Evolutionary conservation across 2,888 invertebrate species (phyloP).

Genomic region (Papilio protenor): DNA sequence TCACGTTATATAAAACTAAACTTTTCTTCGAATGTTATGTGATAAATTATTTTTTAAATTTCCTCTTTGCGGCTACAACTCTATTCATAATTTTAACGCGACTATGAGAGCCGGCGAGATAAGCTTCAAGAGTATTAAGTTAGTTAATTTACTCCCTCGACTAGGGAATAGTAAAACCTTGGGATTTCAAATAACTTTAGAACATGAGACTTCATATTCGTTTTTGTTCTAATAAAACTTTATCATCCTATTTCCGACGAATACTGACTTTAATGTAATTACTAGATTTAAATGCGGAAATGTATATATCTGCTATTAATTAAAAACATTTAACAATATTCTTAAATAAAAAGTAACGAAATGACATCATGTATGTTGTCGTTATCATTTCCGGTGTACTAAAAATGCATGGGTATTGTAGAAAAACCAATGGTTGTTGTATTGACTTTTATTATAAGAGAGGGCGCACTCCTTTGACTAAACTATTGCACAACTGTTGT

Average conservation of each 20-base stretch:
- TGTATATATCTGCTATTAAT: neutral
- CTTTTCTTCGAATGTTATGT: constrained; percentile 3
- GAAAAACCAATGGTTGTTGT: too few relatives aligned
- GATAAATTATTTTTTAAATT: constrained; percentile 39
- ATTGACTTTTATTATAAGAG: too few relatives aligned
- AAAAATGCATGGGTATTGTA: too few relatives aligned
- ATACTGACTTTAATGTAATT: neutral
- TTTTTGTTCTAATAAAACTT: constrained; percentile 15
- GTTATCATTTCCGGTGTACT: too few relatives aligned
- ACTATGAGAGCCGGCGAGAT: constrained; percentile 25
- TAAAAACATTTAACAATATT: too few relatives aligned
- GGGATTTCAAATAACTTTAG: constrained; percentile 23
- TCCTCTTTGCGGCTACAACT: constrained; percentile 34
- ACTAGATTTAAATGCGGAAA: neutral
- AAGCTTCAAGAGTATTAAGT: constrained; percentile 39
- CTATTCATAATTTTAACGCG: constrained; percentile 37
- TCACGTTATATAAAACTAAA: neutral
- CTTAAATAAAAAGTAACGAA: too few relatives aligned
- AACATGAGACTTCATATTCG: constrained; percentile 9
- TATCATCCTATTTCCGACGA: neutral
- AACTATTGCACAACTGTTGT: too few relatives aligned
- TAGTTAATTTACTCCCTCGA: constrained; percentile 33
- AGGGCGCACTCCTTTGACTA: too few relatives aligned
- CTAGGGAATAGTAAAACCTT: constrained; percentile 35
- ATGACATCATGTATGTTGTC: too few relatives aligned